Evolutionary conservation across 1,140 invertebrate genomes (phyloP), one percentile per base, ranked within the genome.

Genomic region (Heliconius eleuchia): DNA sequence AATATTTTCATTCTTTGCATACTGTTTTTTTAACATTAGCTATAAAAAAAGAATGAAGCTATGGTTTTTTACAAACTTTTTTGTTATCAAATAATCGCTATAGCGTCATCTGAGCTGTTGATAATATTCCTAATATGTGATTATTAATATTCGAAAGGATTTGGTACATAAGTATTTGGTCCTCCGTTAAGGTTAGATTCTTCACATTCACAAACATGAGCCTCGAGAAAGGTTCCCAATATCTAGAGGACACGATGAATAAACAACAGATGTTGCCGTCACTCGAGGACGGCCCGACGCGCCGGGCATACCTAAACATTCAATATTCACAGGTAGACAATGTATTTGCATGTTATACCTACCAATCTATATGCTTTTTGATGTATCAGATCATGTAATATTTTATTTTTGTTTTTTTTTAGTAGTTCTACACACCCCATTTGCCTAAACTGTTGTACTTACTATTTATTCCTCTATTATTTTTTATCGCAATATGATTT

Each of bases 251-350:
- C 79, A 81, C 81, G 84, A 86, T 89, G 87, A 89, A 88, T 88
- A 89, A 89, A 89, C 87, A 89, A 83, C 85, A 87, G 85, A 84
- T 86, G 88, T 87, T 88, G 84, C 84, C 85, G 84, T 85, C 86
- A 87, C 77, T 83, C 37, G 74, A 82, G 75, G 52, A 77, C 39
- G 39, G 76, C 55, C 37, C 37, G 39, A 76, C 60, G 23, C 75
- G 79, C 27, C 71, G 60, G 76, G 77, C 46, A 74, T 78, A 71
- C 76, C 76, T 81, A 81, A 80, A 81, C 74, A 81, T 78, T 81
- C 80, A 74, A 77, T 78, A 78, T 42, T 74, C 66, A 50, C 76
- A 81, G 80, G 80, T 78, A 81, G 55, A 52, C 66, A 78, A 70
- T 78, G 77, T 71, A 78, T 81, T 78, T 78, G 71, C 80, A 81